These are phyloP conservation scores for Pachyramphus minor DNA, from an alignment of 2,113 vertebrate genomes.

Conservation along the genomic window DNA sequence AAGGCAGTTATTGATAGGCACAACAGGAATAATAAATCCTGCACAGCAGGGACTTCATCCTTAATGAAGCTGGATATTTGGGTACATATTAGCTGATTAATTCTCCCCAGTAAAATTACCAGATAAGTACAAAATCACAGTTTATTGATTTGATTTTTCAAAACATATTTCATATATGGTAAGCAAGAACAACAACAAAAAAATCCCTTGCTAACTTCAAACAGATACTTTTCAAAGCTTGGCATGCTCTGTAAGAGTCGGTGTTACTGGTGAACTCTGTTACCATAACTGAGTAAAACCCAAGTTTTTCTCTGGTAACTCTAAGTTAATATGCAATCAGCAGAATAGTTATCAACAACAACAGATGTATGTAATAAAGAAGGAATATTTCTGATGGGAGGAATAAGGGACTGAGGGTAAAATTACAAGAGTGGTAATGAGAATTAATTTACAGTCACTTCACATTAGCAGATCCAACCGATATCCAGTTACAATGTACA, in stretches of 20 bases:
- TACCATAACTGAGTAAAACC: neutral
- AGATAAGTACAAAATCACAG: neutral
- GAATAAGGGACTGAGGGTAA: neutral
- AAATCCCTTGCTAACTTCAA: conserved; percentile 3
- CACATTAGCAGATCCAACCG: neutral
- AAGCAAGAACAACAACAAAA: neutral
- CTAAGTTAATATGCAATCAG: neutral
- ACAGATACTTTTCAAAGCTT: conserved; percentile 21
- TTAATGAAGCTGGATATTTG: neutral
- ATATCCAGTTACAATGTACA: neutral
- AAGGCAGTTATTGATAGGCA: neutral
- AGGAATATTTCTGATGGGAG: neutral
- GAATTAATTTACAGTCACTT: neutral
- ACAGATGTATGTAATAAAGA: neutral
- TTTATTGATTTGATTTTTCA: conserved; percentile 14
- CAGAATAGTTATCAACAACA: neutral
- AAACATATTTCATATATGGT: neutral
- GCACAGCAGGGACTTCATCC: neutral
- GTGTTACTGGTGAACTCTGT: neutral
- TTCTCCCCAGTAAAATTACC: neutral
- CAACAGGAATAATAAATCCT: neutral
- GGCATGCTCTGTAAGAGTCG: neutral
- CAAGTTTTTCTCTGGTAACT: neutral
- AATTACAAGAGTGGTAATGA: neutral
- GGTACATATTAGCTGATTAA: neutral